Evolutionary conservation across 1,140 invertebrate species (phyloP), one percentile per base, ranked within the genome.

Genomic region (Micrasema minimum): DNA sequence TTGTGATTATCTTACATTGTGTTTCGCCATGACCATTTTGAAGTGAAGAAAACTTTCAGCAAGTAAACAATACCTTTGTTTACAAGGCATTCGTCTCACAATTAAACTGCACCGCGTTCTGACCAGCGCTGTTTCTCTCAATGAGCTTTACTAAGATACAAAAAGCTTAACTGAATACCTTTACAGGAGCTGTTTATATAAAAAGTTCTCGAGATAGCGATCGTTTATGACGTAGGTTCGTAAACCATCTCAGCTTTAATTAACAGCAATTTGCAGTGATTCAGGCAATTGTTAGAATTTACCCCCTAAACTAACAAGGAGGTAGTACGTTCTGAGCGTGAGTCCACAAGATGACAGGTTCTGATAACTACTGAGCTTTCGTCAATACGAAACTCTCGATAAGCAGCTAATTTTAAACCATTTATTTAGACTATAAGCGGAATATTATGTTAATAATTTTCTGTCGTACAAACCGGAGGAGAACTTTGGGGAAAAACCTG

Each of bases 251-350:
- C 62, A 23, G n/a, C 48, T 9, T 66, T 66, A 66, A 66, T 66
- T 66, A 46, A 51, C 62, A 51, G 46, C 37, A n/a, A n/a, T n/a
- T n/a, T n/a, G n/a, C n/a, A 46, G 62, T 51, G 51, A 50, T 66
- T 64, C 61, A 64, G 18, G 18, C 61, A 64, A 64, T 64, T 64
- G 5, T 12, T 38, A 16, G 38, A 22, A 59, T 59, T 6, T 22
- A 10, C 31, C 55, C 55, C 37, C 9, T 22, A 12, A 31, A 31
- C 2, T 1, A 10, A 41, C 16, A 43, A 14, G 14, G 6, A 41
- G 16, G 10, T 59, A 7, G 55, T 35, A 59, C 37, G 55, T 43
- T 22, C 37, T 12, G 55, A 2, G 55, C 31, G 55, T 16, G 55
- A 31, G 55, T 59, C 35, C 22, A 41, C 26, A 22, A 35, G 38